Percentiles rank a stretch among this genome's conserved stretches.
These are phyloP conservation scores for Melanotaenia maccullochi DNA, from an alignment of 2,797 vertebrate species.

Conservation along the genomic window DNA sequence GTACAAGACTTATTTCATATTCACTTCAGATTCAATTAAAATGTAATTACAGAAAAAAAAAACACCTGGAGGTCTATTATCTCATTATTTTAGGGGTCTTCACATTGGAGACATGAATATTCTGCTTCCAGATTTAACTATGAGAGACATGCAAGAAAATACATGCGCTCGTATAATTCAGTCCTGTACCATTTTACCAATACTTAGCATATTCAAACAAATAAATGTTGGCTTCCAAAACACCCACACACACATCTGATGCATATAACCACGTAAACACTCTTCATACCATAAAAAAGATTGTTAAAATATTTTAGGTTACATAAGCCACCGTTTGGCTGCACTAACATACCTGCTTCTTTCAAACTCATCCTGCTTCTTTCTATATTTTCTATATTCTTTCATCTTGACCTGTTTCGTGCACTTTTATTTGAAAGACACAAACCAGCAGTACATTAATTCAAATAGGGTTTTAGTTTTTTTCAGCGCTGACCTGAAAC, in stretches of 20 bases:
- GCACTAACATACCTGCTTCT: too few species aligned
- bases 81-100: neutral
- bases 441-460: neutral
- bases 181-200: too few species aligned
- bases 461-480: conserved; percentile 18
- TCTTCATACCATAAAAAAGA: too few species aligned
- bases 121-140: neutral
- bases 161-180: neutral
- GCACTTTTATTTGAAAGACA: neutral
- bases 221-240: too few species aligned
- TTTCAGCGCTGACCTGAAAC: neutral
- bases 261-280: too few species aligned
- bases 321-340: too few species aligned
- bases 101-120: neutral
- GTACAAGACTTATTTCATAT: neutral
- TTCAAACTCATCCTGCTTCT: too few species aligned
- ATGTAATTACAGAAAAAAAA: neutral
- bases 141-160: neutral
- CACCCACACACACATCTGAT: too few species aligned
- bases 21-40: neutral
- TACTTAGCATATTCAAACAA: too few species aligned
- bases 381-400: neutral
- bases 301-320: too few species aligned
- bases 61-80: neutral
- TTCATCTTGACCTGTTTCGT: neutral